Base-by-base conservation (phyloP, 1,140 invertebrate species). In the Ips typographus region DNA sequence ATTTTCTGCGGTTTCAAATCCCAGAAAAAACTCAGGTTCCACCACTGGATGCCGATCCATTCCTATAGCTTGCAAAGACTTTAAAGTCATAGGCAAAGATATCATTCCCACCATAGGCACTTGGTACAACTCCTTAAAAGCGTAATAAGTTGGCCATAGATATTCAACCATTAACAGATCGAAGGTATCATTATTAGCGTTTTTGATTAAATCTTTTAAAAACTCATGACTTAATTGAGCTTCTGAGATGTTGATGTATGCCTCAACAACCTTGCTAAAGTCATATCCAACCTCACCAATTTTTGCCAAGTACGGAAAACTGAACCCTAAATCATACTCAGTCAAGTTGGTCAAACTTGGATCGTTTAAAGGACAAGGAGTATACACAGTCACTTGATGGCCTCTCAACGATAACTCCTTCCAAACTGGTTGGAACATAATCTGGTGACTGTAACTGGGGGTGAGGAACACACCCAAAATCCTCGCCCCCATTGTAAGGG, bases 381-480 rank as follows among this genome's bases (percentile, higher is more conserved):
- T 76, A n/a, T 75, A 68, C 2, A 74, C 67, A 3, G 71, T 74
- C 4, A 76, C 72, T 38, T 76, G 43, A 51, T 76, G 75, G 1
- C 75, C 75, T 70, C 72, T 62, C 1, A 76, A 62, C 2, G 75
- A 73, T 8, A 76, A 64, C 66, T 77, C 76, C 41, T 65, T 75
- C 61, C 80, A 78, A 41, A 85, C 72, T 36, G 75, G 72, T 39
- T 74, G 74, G 53, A 77, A 81, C 8, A 83, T 76, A 41, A 82
- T 76, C 67, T 83, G 81, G 60, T 85, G 83, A 72, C 84, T 85
- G 66, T 80, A 79, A 0, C 83, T 83, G 0, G 84, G 79, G 4
- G 77, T 77, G 3, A 84, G 77, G 64, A 84, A 77, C 0, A 85
- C 71, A 1, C 79, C 82, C 36, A 88, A 74, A 66, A 88, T 87